These are phyloP conservation scores for Drosophila yooni DNA, from an alignment of 2,888 invertebrate genomes.

Conservation along the genomic window DNA sequence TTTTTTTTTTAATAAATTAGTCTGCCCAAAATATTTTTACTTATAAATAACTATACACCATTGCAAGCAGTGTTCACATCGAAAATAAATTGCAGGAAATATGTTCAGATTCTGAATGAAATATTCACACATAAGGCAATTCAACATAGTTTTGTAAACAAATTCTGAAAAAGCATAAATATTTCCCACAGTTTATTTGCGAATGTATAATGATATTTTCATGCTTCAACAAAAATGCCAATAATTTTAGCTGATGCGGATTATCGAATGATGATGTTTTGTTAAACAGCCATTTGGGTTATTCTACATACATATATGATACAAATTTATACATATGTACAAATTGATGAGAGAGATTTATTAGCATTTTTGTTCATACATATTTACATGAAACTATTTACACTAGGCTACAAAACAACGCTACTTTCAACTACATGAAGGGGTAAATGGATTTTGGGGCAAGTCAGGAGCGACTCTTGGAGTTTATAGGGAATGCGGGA, in stretches of 20 bases:
- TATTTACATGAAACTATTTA: slow-evolving; percentile 61
- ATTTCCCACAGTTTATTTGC: slow-evolving; percentile 43
- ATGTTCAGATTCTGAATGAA: background rate
- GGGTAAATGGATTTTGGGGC: slow-evolving; percentile 86
- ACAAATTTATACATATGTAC: slow-evolving; percentile 48
- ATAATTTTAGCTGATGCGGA: slow-evolving; percentile 55
- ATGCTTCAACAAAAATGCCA: slow-evolving; percentile 79
- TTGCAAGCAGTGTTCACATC: slow-evolving; percentile 22
- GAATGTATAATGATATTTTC: slow-evolving; percentile 31
- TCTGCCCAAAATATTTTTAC: slow-evolving; percentile 35
- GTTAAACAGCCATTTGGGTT: slow-evolving; percentile 29
- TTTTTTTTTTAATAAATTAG: slow-evolving; percentile 7
- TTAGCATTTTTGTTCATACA: slow-evolving; percentile 80
- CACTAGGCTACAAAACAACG: slow-evolving; percentile 75
- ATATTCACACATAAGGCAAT: slow-evolving; percentile 15
- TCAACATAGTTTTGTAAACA: slow-evolving; percentile 10
- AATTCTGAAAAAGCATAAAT: background rate
- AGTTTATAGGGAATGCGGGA: slow-evolving; percentile 63
- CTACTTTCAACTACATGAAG: slow-evolving; percentile 87
- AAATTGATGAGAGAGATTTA: slow-evolving; percentile 58
- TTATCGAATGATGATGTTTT: slow-evolving; percentile 38
- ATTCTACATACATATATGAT: slow-evolving; percentile 4
- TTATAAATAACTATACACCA: slow-evolving; percentile 59
- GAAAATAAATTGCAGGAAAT: slow-evolving; percentile 40
- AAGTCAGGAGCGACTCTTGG: slow-evolving; percentile 88